Evolutionary conservation across 2,888 invertebrate genomes (phyloP).

Genomic region (Polietes domitor): DNA sequence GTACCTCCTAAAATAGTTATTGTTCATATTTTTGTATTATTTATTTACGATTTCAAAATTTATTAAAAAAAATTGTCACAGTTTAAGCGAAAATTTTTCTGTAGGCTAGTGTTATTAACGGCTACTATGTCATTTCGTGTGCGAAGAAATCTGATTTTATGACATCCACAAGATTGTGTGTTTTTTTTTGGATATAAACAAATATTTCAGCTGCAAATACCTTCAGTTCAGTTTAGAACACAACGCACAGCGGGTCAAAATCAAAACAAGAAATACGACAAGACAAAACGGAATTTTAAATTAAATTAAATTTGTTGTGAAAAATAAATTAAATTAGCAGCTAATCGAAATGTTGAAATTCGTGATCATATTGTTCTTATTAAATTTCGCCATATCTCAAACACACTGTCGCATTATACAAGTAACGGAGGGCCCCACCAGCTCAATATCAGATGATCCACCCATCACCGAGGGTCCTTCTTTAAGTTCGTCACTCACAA

Average conservation of each 20-base stretch:
- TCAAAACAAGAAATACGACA: neutral
- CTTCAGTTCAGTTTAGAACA: constrained; percentile 17
- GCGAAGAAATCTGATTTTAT: too few relatives aligned
- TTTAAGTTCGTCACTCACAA: neutral
- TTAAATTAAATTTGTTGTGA: too few relatives aligned
- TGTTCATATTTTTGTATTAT: too few relatives aligned
- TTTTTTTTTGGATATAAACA: constrained; percentile 4
- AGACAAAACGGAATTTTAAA: too few relatives aligned
- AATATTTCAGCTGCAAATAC: neutral
- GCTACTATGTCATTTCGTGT: too few relatives aligned
- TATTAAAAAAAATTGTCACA: too few relatives aligned
- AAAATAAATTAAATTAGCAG: neutral
- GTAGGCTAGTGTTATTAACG: too few relatives aligned
- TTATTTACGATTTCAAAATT: too few relatives aligned
- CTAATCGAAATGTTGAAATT: neutral
- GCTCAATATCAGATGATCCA: neutral
- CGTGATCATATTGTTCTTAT: neutral
- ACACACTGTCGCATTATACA: neutral
- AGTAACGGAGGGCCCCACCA: too few relatives aligned
- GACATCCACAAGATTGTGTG: neutral
- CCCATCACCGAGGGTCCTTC: neutral
- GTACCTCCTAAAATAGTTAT: too few relatives aligned
- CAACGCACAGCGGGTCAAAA: neutral
- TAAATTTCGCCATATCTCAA: neutral
- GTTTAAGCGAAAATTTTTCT: too few relatives aligned